Conservation (phyloP, 2,797 vertebrate genomes). For the Microctenopoma lineatum region DNA sequence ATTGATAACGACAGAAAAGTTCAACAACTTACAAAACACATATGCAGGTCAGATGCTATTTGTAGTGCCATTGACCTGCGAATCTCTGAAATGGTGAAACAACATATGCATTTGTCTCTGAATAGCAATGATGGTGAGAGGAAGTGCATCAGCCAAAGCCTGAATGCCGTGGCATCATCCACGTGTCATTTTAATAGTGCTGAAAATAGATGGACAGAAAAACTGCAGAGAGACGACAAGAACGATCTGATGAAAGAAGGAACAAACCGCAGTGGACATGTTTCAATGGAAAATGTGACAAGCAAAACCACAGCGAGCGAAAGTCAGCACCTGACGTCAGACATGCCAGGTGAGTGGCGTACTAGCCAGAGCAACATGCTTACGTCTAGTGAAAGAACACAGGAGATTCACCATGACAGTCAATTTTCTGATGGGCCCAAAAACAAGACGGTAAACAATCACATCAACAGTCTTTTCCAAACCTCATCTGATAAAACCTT, state of each 20-base stretch:
- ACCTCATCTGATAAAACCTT: slow-evolving; percentile 5
- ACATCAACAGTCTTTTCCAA: slow-evolving; percentile 8
- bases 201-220: slow-evolving; percentile 19
- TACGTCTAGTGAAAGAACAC: slow-evolving; percentile 7
- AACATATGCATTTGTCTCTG: slow-evolving; percentile 69
- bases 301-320: slow-evolving; percentile 22
- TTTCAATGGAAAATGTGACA: slow-evolving; percentile 4
- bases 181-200: slow-evolving; percentile 21
- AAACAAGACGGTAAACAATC: not conserved
- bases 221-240: slow-evolving; percentile 20
- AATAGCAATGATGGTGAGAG: slow-evolving; percentile 3
- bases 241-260: slow-evolving; percentile 30
- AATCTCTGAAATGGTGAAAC: slow-evolving; percentile 83
- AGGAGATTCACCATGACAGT: not conserved
- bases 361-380: not conserved
- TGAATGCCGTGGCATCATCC: slow-evolving; percentile 35
- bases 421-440: not conserved
- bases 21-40: slow-evolving; percentile 37
- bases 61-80: slow-evolving; percentile 79
- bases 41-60: slow-evolving; percentile 68
- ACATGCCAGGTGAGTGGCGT: not conserved
- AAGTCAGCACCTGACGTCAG: slow-evolving; percentile 18
- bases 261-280: not conserved
- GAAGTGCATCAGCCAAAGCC: slow-evolving; percentile 49
- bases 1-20: slow-evolving; percentile 19